Evolutionary conservation across 2,113 vertebrate genomes (phyloP), one percentile per base, ranked within the genome.

Genomic region (Xenopus laevis): DNA sequence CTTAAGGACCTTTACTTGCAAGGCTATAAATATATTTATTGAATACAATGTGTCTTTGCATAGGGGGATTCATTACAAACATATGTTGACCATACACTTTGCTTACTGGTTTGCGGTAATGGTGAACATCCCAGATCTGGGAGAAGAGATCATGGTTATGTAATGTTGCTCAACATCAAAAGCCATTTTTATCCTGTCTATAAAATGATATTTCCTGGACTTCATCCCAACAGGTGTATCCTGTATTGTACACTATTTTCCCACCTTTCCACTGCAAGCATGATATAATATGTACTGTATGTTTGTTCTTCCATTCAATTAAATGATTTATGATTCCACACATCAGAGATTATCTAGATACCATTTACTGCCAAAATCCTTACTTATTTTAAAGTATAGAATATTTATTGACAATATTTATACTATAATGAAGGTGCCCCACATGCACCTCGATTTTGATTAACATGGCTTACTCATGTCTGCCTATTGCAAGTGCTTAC

Each of bases 211-310:
- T 57, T 57, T 33, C 50, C 17, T 68, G 52, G 27, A 57, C 33
- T 45, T 45, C 57, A 18, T 45, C 57, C 68, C 68, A 71, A 55
- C 68, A 71, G 67, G 68, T 71, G 68, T 60, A 71, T 71, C 57
- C 68, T 65, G 57, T 13, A 53, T 27, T 55, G n/a, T 46, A 11
- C 1, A 10, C 9, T 18, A 12, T 66, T n/a, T 55, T 17, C 6
- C 21, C 21, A 27, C 13, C 52, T 68, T 40, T 68, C 30, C 15
- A 27, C 27, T 68, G 53, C 53, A 15, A 53, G n/a, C 27, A 55
- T 66, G n/a, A 11, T 65, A 21, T 50, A 11, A 12, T 13, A 21
- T 50, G 18, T n/a, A n/a, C n/a, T n/a, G n/a, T 18, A 46, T 66
- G 45, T 21, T 23, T 66, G 18, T 66, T 66, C 47, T 66, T 50